Base-by-base conservation (phyloP, 2,797 vertebrate species). In the Pelobates cultripes region DNA sequence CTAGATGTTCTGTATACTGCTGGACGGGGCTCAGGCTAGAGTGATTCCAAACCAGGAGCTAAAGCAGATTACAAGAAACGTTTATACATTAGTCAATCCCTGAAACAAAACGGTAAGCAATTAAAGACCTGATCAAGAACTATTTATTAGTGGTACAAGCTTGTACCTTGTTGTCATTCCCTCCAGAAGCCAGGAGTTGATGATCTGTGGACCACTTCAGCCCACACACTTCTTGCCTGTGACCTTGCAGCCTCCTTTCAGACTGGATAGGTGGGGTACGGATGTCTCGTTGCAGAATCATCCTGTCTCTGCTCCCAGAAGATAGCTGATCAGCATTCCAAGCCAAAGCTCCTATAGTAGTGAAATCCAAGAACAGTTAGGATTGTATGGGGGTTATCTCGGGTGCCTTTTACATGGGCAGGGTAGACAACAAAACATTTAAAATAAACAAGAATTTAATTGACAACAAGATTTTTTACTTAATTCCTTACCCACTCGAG, bases 191-290 rank as follows among this genome's bases (percentile, higher is more conserved):
- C 0, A 99, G 93, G 10, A 99, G 94, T 89, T 99, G 98, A 88
- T 99, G 98, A 91, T 99, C 98, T 0, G 98, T 99, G 88, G 97
- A 99, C 98, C 98, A 99, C 77, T 99, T 99, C 60, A 99, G 96
- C 40, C 98, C 98, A 0, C 98, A 99, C 64, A 99, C 98, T 89
- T 99, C 98, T 91, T 99, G 98, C 75, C 98, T 91, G 90, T 99
- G 98, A 47, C 98, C 98, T 88, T 99, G 98, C 28, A 99, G 95
- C 77, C 97, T 93, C n/a, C 98, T 96, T 86, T 99, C 98, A 0
- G 97, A 96, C 91, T 99, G 97, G 57, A 98, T 88, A 0, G 98
- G 97, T 0, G 98, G 98, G 0, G 97, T 97, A 79, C 98, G 93
- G 84, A 99, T 96, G 87, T 99, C 98, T 68, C 98, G 87, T 90